Evolutionary conservation across 2,797 vertebrate species (phyloP).

Genomic region (Antennarius maculatus): DNA sequence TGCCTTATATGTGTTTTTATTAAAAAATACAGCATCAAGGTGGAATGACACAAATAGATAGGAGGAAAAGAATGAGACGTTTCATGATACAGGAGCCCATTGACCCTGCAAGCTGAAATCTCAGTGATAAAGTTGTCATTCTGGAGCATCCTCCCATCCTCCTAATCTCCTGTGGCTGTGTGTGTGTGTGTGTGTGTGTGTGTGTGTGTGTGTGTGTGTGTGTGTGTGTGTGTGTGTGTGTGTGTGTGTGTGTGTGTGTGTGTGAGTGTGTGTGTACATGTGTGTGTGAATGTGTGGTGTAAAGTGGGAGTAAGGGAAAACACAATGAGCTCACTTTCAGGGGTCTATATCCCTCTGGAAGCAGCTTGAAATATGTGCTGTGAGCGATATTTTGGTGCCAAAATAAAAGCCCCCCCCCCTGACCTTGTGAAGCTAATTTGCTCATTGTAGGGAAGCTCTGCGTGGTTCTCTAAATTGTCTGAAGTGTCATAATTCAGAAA

Average conservation of each 20-base stretch:
- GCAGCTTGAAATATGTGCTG: conserved; percentile 56
- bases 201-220: conserved; percentile 29
- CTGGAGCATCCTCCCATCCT: conserved; percentile 67
- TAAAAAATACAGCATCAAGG: conserved; percentile 30
- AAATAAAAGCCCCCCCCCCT: conserved; percentile 39
- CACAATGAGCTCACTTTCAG: conserved; percentile 69
- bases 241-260: no score
- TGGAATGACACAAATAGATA: conserved; percentile 42
- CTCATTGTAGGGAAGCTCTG: conserved; percentile 19
- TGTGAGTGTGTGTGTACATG: neutral
- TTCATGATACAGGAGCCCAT: conserved; percentile 57
- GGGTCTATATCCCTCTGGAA: conserved; percentile 58
- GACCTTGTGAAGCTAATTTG: conserved; percentile 41
- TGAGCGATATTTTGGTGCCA: conserved; percentile 49
- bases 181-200: conserved; percentile 19
- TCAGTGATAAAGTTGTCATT: conserved; percentile 77
- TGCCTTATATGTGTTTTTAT: conserved; percentile 21
- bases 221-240: conserved; percentile 15
- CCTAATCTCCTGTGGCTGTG: conserved; percentile 59
- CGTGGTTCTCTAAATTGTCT: conserved; percentile 17
- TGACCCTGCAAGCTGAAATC: conserved; percentile 71
- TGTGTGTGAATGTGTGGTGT: conserved; percentile 25
- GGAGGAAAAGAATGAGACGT: conserved; percentile 64
- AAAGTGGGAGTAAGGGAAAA: conserved; percentile 66
- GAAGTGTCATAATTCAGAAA: conserved; percentile 21